Evolutionary conservation across 2,113 vertebrate species (phyloP), one percentile per base, ranked within the genome.

Genomic region (Nannobrachium achirus): DNA sequence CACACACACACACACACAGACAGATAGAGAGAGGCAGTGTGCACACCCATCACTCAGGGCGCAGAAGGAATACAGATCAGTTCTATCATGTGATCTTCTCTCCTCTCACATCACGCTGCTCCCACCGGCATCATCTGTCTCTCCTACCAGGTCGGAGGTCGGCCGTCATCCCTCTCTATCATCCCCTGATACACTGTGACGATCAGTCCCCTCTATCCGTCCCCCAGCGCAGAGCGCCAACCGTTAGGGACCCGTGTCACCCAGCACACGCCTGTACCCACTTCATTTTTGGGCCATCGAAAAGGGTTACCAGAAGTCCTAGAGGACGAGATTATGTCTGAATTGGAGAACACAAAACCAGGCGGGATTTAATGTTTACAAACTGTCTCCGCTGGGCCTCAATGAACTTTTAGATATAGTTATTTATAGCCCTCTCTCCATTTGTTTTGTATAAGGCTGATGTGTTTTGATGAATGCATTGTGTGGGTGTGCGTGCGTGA

Each of bases 151-250:
- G 88, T 90, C 86, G 86, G 71, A 88, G 91, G 83, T 90, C 88
- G 86, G 73, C 42, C 14, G 84, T 81, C 72, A 72, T 81, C 76
- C 70, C 64, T 63, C 69, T 62, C 78, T 77, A 70, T 78, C 79
- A 72, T 79, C 84, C 74, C 75, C 87, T 73, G 72, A 46, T 61
- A 76, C 75, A 73, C 70, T 58, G 84, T 55, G 65, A 71, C 39
- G 76, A 90, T 89, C 89, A 79, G 83, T 78, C 69, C 59, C 64
- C 78, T 76, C 80, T 63, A 85, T 88, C 83, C 76, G 73, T 85
- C 83, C 80, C 82, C 75, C 75, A 66, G 82, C 71, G 71, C 68
- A 41, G 75, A 71, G 71, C 80, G 69, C 75, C 74, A 73, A 62
- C n/a, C n/a, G n/a, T n/a, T n/a, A n/a, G n/a, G n/a, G n/a, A n/a